These are phyloP conservation scores for Phallusia fumigata DNA, from an alignment of 23 tunicate species.

Conservation along the genomic window DNA sequence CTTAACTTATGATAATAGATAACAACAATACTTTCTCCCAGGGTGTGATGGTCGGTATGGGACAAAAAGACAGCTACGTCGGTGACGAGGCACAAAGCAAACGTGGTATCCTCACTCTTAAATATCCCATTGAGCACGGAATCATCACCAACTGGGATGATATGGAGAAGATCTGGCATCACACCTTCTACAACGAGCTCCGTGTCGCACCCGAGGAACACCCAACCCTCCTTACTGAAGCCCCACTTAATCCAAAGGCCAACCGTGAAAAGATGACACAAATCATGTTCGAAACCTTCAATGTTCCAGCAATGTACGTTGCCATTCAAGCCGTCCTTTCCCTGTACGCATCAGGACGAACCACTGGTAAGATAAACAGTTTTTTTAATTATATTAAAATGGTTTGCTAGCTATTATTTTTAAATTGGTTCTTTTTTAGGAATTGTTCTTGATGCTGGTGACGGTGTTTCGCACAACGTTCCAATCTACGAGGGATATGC, in stretches of 20 bases:
- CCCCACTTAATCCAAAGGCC: conserved; percentile 94
- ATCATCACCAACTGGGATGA: conserved; percentile 99
- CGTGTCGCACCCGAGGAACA: conserved; percentile 97
- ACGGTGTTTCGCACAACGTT: conserved; percentile 98
- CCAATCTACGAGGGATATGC: conserved; percentile 99
- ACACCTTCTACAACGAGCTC: conserved; percentile 98
- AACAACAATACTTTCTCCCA: conserved; percentile 6
- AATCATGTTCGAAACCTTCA: conserved; percentile 96
- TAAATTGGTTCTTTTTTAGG: no score
- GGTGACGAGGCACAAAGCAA: conserved; percentile 96
- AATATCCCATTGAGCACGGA: conserved; percentile 81
- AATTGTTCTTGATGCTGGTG: conserved; percentile 94
- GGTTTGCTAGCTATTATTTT: background rate
- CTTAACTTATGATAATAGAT: background rate
- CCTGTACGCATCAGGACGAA: conserved; percentile 89
- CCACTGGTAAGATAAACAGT: conserved; percentile 68
- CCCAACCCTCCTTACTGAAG: conserved; percentile 86
- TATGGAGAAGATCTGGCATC: conserved; percentile 99
- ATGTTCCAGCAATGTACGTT: conserved; percentile 96
- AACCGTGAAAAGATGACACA: conserved; percentile 96
- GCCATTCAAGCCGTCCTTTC: conserved; percentile 95
- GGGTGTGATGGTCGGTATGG: conserved; percentile 61
- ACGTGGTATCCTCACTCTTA: conserved; percentile 70
- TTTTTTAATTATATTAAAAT: background rate
- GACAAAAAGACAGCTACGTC: conserved; percentile 92